Evolutionary conservation across 2,113 vertebrate genomes (phyloP), one percentile per base, ranked within the genome.

Genomic region (Nothoprocta perdicaria): DNA sequence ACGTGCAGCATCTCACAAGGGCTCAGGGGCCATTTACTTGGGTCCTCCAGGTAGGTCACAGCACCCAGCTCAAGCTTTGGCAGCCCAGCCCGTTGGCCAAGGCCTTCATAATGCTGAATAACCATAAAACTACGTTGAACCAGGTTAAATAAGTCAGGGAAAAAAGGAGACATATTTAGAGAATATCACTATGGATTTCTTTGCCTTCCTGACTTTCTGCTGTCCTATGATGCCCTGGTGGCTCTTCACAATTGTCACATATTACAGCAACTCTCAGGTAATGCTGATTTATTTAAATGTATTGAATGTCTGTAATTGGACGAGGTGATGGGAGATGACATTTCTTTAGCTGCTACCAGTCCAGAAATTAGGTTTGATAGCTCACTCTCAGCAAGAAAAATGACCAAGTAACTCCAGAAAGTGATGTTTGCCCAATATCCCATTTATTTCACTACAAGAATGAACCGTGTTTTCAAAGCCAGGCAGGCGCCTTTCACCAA

Each of bases 231-330:
- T n/a, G 38, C 60, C 46, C 80, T 71, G 46, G 35, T 2, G 7
- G 11, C 67, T 75, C 35, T 31, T 65, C 61, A 40, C 55, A 74
- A 29, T 26, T 68, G 33, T 16, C 35, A 29, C 35, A 41, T 91
- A 80, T 46, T 92, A 60, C 68, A 77, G 26, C 27, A 81, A 24
- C 65, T 75, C 68, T 62, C 74, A 75, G 22, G 21, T 72, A 84
- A 61, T 18, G 52, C 72, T 12, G 74, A 62, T 77, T 67, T 24
- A 38, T 45, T 89, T 62, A n/a, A 77, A 58, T 14, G 72, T 55
- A 35, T 19, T 31, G 53, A 43, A 52, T 43, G 50, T 10, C 61
- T 73, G 40, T 63, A 68, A 53, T 53, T 58, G 66, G 19, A 21
- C 12, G 24, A 84, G 21, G 23, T 1, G 2, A 50, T 10, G 15